These are phyloP conservation scores for Pachyuromys duprasi DNA, from an alignment of 2,797 vertebrate species.

Conservation along the genomic window DNA sequence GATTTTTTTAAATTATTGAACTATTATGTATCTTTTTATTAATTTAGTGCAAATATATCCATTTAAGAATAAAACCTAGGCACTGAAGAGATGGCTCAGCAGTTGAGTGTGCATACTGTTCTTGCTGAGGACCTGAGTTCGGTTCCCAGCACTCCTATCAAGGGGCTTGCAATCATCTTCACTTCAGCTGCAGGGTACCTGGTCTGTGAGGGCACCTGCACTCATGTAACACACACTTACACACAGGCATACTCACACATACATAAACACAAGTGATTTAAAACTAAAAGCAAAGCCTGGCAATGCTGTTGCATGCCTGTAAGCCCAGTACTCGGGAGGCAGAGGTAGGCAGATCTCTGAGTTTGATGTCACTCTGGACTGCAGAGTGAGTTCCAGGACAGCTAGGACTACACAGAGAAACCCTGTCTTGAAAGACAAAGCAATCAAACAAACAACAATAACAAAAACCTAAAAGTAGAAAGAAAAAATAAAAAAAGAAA, in stretches of 20 bases:
- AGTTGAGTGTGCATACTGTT: background rate
- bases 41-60: background rate
- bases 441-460: background rate
- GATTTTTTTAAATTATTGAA: constrained; percentile 2
- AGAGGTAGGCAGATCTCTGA: background rate
- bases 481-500: background rate
- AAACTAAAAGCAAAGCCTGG: background rate
- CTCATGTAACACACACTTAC: background rate
- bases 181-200: background rate
- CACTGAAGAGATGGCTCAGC: background rate
- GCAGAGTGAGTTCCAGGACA: background rate
- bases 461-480: background rate
- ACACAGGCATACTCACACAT: background rate
- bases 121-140: background rate
- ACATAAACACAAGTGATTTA: background rate
- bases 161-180: background rate
- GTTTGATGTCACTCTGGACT: background rate
- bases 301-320: background rate
- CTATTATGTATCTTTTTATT: constrained; percentile 24
- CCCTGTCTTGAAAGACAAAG: background rate
- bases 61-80: constrained; percentile 17
- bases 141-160: background rate
- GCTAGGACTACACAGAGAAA: background rate
- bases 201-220: no score
- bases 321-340: background rate